Base-by-base conservation (phyloP, 2,797 vertebrate genomes). In the Iguana delicatissima region DNA sequence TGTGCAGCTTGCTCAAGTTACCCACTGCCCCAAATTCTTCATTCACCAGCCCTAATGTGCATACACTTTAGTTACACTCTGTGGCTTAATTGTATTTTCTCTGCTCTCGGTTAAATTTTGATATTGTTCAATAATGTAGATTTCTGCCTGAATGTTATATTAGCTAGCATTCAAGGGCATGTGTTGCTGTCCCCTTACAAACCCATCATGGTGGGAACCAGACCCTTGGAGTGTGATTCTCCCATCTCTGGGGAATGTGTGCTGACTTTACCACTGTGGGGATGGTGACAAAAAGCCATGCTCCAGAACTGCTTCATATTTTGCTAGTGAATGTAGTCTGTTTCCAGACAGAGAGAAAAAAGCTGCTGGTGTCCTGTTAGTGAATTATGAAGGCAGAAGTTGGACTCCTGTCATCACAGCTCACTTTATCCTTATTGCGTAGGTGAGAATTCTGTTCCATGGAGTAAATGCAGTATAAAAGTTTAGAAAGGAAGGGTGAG, bases 1-100 rank as follows among this genome's bases (percentile, higher is more conserved):
- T 86, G 82, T 90, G 42, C 42, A 64, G 77, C 64, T 81, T 90
- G 79, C 67, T 90, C 32, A 86, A 86, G 84, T 82, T 90, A 76
- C 79, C 67, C 55, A 38, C 35, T 86, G 38, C 67, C 59, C 32
- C 69, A 74, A 62, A 62, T 90, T 62, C 57, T 62, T 76, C 55
- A 83, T 59, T 73, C 69, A 83, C 29, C 50, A 82, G 52, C 26
- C 67, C 50, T 74, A 42, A 74, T 59, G 38, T 74, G 32, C 69
- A 83, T 83, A 59, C 52, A 46, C 74, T 83, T 89, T 89, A 59
- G 67, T 74, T 74, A 89, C 26, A 69, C 52, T 73, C 22, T 59
- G 55, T 82, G 24, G 32, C 26, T 89, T 83, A 89, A 89, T 46
- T 42, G 52, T 42, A 74, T 89, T 83, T 62, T 83, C 67, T 74